phyloP scores from a whole-genome alignment of 2,888 invertebrate species.

The Drosophila mimica region DNA sequence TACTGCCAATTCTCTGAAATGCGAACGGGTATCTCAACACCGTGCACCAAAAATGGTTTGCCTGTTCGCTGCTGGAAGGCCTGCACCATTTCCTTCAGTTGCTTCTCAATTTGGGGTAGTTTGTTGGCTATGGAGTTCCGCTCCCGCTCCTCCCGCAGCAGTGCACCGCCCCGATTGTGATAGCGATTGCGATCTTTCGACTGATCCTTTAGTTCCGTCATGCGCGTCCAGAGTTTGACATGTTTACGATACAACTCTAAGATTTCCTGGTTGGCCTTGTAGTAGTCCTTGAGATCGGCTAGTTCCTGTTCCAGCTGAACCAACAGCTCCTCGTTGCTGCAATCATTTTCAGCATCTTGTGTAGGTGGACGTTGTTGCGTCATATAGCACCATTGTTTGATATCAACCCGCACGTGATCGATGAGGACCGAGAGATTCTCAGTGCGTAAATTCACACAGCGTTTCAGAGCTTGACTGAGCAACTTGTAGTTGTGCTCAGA shows the following conservation, averaged over 20 bases:
- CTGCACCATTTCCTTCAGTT: conserved; percentile 86
- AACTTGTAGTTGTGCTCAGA: conserved; percentile 75
- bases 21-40: conserved; percentile 87
- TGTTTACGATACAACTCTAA: conserved; percentile 89
- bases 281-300: conserved; percentile 88
- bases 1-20: conserved; percentile 88
- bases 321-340: conserved; percentile 91
- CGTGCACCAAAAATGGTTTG: conserved; percentile 87
- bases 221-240: conserved; percentile 89
- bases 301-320: conserved; percentile 91
- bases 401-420: conserved; percentile 88
- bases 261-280: conserved; percentile 88
- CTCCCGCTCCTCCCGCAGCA: conserved; percentile 94
- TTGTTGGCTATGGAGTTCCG: conserved; percentile 89
- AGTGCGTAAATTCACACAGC: conserved; percentile 90
- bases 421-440: conserved; percentile 89
- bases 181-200: conserved; percentile 92
- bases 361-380: conserved; percentile 88
- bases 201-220: conserved; percentile 90
- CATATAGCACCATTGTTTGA: conserved; percentile 90
- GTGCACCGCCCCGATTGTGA: conserved; percentile 93
- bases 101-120: conserved; percentile 90
- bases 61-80: conserved; percentile 86
- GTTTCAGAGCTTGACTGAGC: conserved; percentile 88
- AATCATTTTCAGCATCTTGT: conserved; percentile 86